A percentile compares a stretch with the other conserved stretches of the same genome.
These are phyloP conservation scores for Molothrus ater DNA, from an alignment of 2,797 vertebrate genomes.

Conservation along the genomic window DNA sequence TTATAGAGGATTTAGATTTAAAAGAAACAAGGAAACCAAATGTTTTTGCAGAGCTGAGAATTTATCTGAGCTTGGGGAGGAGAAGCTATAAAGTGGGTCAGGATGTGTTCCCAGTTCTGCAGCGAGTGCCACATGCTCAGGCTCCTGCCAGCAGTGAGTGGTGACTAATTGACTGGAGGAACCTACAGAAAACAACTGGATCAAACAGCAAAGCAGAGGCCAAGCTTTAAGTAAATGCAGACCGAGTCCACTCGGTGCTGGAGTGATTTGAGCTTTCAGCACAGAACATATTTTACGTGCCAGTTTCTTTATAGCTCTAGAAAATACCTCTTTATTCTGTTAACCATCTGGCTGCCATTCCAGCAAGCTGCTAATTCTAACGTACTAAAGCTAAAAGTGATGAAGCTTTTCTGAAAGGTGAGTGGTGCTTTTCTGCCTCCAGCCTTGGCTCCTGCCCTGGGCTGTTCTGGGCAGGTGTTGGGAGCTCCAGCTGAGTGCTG, in stretches of 20 bases:
- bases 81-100: background rate
- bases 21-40: slow-evolving; percentile 12
- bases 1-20: background rate
- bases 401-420: background rate
- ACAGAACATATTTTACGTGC: slow-evolving; percentile 1
- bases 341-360: background rate
- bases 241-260: slow-evolving; percentile 3
- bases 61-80: slow-evolving; percentile 28
- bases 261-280: background rate
- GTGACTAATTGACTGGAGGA: slow-evolving; percentile 31
- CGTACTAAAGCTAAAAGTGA: background rate
- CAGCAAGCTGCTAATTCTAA: background rate
- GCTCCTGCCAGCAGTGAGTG: slow-evolving; percentile 23
- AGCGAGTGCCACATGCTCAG: background rate
- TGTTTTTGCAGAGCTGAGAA: background rate
- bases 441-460: background rate
- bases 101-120: slow-evolving; percentile 9
- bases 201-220: slow-evolving; percentile 18
- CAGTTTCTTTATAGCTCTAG: background rate
- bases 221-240: slow-evolving; percentile 57
- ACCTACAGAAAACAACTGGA: slow-evolving; percentile 43
- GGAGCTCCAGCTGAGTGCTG: background rate
- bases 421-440: background rate
- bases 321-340: background rate
- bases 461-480: background rate